phyloP scores from a whole-genome alignment of 2,113 vertebrate genomes.

The Bungarus multicinctus region DNA sequence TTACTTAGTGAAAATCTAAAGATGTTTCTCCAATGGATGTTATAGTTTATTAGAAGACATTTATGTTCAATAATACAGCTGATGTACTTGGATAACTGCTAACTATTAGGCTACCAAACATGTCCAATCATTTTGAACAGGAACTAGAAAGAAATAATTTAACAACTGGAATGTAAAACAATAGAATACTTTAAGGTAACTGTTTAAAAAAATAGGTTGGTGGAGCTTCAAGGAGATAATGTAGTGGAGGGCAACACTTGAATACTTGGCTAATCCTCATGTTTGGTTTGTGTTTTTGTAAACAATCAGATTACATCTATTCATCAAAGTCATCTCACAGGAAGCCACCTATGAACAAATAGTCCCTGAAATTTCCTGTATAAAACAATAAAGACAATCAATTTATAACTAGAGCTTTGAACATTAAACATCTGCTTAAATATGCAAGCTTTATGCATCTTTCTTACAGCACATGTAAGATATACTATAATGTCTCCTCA shows the following conservation, averaged over 20 bases:
- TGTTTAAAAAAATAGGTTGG: not conserved
- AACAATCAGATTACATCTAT: not conserved
- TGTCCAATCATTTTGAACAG: not conserved
- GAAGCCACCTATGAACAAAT: not conserved
- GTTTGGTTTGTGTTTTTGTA: not conserved
- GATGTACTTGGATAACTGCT: not conserved
- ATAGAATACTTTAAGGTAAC: not conserved
- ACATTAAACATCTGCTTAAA: not conserved
- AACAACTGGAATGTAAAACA: not conserved
- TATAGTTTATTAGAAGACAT: not conserved
- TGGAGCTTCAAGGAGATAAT: not conserved
- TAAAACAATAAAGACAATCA: not conserved
- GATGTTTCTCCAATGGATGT: not conserved
- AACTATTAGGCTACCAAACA: not conserved
- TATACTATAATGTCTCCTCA: not conserved
- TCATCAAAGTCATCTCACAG: not conserved
- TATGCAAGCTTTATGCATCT: not conserved
- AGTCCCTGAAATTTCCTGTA: not conserved
- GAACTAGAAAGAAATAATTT: not conserved
- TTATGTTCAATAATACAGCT: not conserved
- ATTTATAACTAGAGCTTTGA: not conserved
- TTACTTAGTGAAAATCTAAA: not conserved
- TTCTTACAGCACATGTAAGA: not conserved
- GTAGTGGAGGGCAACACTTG: not conserved
- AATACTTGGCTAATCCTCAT: not conserved